Base-by-base conservation (phyloP, 2,797 vertebrate genomes). In the Alauda arvensis region DNA sequence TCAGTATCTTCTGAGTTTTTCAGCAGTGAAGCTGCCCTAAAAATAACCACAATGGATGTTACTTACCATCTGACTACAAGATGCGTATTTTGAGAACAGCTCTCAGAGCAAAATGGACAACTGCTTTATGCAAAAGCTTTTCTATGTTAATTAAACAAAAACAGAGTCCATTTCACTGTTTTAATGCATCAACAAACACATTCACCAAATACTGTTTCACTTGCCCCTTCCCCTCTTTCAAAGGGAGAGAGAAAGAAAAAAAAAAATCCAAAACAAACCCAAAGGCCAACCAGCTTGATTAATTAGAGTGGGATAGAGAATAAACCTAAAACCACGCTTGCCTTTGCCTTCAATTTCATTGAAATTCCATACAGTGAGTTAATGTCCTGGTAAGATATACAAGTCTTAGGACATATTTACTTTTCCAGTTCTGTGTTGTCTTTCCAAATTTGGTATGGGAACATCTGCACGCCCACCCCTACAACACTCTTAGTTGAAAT, bases 21-120 rank as follows among this genome's bases (percentile, higher is more conserved):
- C 81, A 99, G 97, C 75, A 99, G 94, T 13, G 96, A 96, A 90
- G 98, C 96, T 55, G 98, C 98, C 95, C 99, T 99, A 93, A 83
- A 91, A 89, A 82, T 29, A 78, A 83, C 7, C 34, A 2, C 48
- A 76, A 77, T 49, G 42, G 57, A 53, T 28, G 63, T 57, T 60
- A 71, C 31, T 62, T 77, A 80, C 18, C 26, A 75, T 40, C 24
- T 59, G 31, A 83, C 23, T 71, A 29, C 5, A 71, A 40, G 12
- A 75, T 0, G 3, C 13, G 2, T 29, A 56, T 59, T 81, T 81
- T 49, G 23, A 74, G 42, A 76, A 55, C 12, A 69, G 26, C 48
- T 93, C 37, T 85, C 33, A 62, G 12, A 60, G 45, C 9, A 84
- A 51, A 89, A 78, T 11, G 17, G 43, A 68, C 24, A 80, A 51